phyloP scores from a whole-genome alignment of 2,113 vertebrate species.

The Tragelaphus imberbis region DNA sequence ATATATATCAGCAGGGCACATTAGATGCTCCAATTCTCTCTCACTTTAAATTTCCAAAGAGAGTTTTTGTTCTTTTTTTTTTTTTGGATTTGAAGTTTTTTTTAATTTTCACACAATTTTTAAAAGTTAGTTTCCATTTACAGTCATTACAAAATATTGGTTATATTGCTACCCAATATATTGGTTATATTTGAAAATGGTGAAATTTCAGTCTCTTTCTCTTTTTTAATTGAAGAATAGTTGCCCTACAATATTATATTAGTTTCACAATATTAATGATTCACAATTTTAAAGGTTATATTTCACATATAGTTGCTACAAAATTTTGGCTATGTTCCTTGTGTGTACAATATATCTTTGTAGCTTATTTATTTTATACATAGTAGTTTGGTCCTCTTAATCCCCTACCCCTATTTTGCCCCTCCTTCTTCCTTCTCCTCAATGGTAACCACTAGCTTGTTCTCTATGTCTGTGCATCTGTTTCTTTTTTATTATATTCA shows the following conservation, averaged over 20 bases:
- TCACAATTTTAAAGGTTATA: background rate
- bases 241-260: background rate
- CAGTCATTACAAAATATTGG: background rate
- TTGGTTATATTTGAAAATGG: background rate
- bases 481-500: background rate
- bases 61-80: background rate
- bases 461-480: background rate
- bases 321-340: background rate
- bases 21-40: background rate
- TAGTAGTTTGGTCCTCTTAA: background rate
- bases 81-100: background rate
- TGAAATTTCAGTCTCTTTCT: background rate
- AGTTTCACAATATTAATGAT: background rate
- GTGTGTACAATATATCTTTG: background rate
- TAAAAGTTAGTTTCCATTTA: background rate
- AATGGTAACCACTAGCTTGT: background rate
- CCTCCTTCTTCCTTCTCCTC: background rate
- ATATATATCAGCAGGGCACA: background rate
- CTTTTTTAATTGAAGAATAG: background rate
- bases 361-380: background rate
- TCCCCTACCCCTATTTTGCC: background rate
- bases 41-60: background rate
- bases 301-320: background rate
- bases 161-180: background rate
- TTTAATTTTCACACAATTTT: background rate